These are phyloP conservation scores for Notodromas monacha DNA, from an alignment of 2,888 invertebrate species.

Conservation along the genomic window DNA sequence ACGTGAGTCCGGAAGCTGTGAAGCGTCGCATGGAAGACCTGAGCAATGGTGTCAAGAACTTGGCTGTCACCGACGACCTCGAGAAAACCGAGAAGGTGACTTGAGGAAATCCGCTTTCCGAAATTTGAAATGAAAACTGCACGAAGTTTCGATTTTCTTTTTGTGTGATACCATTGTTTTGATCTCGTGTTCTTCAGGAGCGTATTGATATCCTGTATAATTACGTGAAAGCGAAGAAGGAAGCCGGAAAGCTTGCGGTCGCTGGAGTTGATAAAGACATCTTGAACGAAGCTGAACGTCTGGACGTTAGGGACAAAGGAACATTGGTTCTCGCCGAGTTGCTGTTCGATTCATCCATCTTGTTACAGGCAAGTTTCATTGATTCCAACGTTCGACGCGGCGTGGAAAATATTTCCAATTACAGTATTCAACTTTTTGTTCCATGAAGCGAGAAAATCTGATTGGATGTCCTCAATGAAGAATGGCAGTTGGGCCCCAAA, in stretches of 20 bases:
- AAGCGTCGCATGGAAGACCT: constrained; percentile 64
- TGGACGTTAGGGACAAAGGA: constrained; percentile 78
- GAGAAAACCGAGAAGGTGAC: constrained; percentile 67
- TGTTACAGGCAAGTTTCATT: constrained; percentile 18
- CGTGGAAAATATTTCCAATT: too few species aligned
- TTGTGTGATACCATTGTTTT: background rate
- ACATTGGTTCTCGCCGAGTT: constrained; percentile 73
- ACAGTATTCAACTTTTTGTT: too few species aligned
- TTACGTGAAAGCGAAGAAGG: constrained; percentile 24
- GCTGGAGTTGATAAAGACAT: constrained; percentile 26
- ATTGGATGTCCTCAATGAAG: too few species aligned
- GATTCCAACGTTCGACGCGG: too few species aligned
- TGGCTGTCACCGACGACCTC: constrained; percentile 76
- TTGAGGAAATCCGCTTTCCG: constrained; percentile 11
- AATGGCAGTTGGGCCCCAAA: too few species aligned
- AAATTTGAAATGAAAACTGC: too few species aligned
- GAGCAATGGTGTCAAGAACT: constrained; percentile 64
- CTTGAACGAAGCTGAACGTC: constrained; percentile 49
- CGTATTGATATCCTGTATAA: constrained; percentile 81
- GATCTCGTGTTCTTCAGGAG: constrained; percentile 21
- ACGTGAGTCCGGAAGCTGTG: constrained; percentile 74
- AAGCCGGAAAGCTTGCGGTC: constrained; percentile 14
- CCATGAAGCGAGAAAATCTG: too few species aligned
- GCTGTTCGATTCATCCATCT: constrained; percentile 26
- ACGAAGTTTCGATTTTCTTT: too few species aligned